These are phyloP conservation scores for Teinopalpus imperialis DNA, from an alignment of 2,888 invertebrate species.

Conservation along the genomic window DNA sequence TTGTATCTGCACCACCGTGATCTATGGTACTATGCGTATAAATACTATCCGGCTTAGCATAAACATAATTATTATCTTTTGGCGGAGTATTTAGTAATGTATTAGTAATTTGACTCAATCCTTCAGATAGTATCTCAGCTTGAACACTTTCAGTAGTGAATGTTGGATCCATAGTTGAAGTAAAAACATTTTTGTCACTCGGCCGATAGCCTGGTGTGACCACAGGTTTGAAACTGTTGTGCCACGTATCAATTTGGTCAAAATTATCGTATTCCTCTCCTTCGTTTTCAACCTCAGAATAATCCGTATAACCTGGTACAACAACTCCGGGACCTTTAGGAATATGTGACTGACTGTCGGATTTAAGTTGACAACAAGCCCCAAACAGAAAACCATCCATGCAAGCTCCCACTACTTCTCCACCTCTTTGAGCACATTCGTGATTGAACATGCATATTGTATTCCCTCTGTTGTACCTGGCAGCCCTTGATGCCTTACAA, in stretches of 20 bases:
- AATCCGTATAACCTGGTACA: conserved; percentile 73
- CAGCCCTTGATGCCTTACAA: conserved; percentile 87
- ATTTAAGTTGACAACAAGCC: conserved; percentile 90
- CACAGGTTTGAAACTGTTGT: conserved; percentile 71
- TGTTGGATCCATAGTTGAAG: conserved; percentile 46
- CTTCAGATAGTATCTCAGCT: conserved; percentile 79
- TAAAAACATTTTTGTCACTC: conserved; percentile 40
- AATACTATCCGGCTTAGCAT: conserved; percentile 48
- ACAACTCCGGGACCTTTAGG: conserved; percentile 75
- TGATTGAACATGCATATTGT: conserved; percentile 97
- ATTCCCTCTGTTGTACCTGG: conserved; percentile 84
- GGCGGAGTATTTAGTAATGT: conserved; percentile 69
- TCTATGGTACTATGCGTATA: conserved; percentile 82
- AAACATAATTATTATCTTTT: conserved; percentile 62
- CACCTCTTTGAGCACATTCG: conserved; percentile 90
- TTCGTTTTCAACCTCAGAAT: conserved; percentile 61
- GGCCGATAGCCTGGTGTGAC: conserved; percentile 74
- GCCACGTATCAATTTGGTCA: conserved; percentile 66
- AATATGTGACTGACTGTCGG: conserved; percentile 72
- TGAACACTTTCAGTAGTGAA: conserved; percentile 56
- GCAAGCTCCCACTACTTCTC: conserved; percentile 92
- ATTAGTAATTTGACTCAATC: conserved; percentile 80
- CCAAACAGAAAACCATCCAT: conserved; percentile 97
- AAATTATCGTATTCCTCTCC: conserved; percentile 60
- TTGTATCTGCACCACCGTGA: conserved; percentile 84